phyloP scores from a whole-genome alignment of 2,797 vertebrate genomes.

The Cossypha heuglini region DNA sequence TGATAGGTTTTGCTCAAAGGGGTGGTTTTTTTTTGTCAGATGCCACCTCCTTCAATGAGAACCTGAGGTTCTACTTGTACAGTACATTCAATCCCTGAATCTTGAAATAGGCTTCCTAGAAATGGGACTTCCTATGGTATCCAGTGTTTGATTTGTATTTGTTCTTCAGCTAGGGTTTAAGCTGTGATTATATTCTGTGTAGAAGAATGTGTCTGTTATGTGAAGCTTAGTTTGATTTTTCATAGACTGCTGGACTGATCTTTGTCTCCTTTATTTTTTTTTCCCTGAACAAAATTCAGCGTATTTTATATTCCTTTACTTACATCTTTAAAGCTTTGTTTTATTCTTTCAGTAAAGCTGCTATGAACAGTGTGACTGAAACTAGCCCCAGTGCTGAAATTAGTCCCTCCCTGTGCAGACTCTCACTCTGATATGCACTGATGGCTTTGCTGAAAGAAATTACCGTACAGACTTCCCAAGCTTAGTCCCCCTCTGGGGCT shows the following conservation, averaged over 20 bases:
- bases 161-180: background rate
- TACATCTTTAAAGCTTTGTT: background rate
- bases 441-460: conserved; percentile 48
- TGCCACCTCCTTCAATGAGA: background rate
- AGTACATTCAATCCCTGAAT: background rate
- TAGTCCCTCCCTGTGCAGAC: background rate
- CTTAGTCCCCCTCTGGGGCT: conserved; percentile 27
- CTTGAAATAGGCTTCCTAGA: background rate
- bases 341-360: background rate
- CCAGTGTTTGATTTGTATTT: background rate
- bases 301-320: background rate
- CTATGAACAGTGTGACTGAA: background rate
- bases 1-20: background rate
- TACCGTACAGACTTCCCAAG: background rate
- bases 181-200: background rate
- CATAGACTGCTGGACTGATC: background rate
- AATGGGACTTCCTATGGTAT: background rate
- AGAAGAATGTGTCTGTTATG: background rate
- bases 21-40: accelerated
- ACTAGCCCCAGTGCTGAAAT: background rate
- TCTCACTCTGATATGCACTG: background rate
- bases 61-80: background rate
- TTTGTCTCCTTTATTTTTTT: background rate
- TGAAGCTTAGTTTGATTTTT: background rate
- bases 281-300: background rate